Evolutionary conservation across 2,888 invertebrate species (phyloP).

Genomic region (Andrena flavipes): DNA sequence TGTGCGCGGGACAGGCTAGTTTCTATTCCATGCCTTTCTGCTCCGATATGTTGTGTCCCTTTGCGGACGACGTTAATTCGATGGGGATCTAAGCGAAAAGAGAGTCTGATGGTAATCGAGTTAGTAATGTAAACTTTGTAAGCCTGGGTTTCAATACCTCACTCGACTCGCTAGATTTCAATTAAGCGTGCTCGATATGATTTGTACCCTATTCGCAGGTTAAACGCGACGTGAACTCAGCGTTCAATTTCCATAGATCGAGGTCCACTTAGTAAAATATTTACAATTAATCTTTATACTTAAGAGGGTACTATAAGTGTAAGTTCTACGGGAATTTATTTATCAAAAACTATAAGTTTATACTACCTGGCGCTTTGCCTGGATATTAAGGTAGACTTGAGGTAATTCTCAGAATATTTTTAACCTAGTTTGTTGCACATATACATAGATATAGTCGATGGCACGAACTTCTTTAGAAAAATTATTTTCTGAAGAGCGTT

Average conservation of each 20-base stretch:
- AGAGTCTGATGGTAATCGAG: not conserved
- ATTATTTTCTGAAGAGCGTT: too few species aligned
- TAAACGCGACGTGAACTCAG: conserved; percentile 5
- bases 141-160: not conserved
- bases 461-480: too few species aligned
- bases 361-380: too few species aligned
- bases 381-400: too few species aligned
- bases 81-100: conserved; percentile 29
- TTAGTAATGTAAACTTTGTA: not conserved
- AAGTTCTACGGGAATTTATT: too few species aligned
- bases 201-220: conserved; percentile 9
- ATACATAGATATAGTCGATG: too few species aligned
- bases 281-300: not conserved
- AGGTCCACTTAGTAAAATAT: conserved; percentile 12
- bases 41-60: conserved; percentile 18
- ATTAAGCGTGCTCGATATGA: conserved; percentile 8
- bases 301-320: too few species aligned
- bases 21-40: conserved; percentile 44
- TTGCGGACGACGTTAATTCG: conserved; percentile 35
- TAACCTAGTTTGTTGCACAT: too few species aligned
- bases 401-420: too few species aligned
- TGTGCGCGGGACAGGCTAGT: conserved; percentile 41
- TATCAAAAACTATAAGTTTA: too few species aligned
- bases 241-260: conserved; percentile 1
- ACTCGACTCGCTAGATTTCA: not conserved